These are phyloP conservation scores for Ophraella communa DNA, from an alignment of 2,888 invertebrate species.

Conservation along the genomic window DNA sequence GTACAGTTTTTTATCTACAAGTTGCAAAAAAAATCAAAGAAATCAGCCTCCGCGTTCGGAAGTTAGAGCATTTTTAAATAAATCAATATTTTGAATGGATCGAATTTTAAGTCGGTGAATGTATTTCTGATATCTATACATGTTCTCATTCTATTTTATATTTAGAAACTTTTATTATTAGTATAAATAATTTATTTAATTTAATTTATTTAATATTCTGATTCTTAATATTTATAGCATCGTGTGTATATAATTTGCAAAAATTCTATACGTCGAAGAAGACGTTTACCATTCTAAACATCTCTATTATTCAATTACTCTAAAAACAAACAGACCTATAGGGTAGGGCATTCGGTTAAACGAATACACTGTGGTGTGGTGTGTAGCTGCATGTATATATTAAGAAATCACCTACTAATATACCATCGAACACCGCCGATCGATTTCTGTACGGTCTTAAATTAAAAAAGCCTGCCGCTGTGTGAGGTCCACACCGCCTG, in stretches of 20 bases:
- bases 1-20: no score
- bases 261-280: not conserved
- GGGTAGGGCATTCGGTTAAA: constrained; percentile 14
- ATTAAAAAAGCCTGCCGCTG: constrained; percentile 45
- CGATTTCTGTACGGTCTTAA: constrained; percentile 37
- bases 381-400: constrained; percentile 32
- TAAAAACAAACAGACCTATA: constrained; percentile 19
- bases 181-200: no score
- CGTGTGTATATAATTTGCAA: not conserved
- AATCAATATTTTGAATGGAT: no score
- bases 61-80: no score
- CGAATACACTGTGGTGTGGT: not conserved
- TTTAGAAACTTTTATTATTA: no score
- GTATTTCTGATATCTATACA: no score
- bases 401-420: constrained; percentile 44
- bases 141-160: no score
- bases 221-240: no score
- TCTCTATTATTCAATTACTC: constrained; percentile 16
- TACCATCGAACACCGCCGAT: not conserved
- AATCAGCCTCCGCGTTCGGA: no score
- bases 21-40: no score
- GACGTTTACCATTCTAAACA: not conserved
- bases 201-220: no score
- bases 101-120: no score
- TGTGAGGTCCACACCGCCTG: constrained; percentile 43